Conservation (phyloP, 2,797 vertebrate species). For the Falco peregrinus region DNA sequence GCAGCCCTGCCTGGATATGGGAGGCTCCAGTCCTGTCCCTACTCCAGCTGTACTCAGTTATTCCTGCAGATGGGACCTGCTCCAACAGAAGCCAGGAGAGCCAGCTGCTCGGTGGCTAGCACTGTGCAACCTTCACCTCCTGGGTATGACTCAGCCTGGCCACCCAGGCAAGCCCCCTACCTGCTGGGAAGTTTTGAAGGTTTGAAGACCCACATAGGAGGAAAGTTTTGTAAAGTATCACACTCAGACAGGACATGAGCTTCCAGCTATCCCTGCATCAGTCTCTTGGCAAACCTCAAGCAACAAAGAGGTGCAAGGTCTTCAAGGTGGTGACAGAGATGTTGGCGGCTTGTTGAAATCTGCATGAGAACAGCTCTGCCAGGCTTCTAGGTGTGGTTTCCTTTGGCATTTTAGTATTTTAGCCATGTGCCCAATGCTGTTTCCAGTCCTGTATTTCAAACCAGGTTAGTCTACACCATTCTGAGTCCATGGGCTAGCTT, state of each 20-base stretch:
- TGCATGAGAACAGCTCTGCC: background rate
- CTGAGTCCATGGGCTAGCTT: background rate
- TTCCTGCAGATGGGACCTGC: background rate
- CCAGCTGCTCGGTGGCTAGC: fast-evolving
- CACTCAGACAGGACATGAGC: background rate
- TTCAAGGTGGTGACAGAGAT: background rate
- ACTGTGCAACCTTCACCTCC: background rate
- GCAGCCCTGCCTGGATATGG: background rate
- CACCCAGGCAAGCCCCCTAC: background rate
- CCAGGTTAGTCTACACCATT: background rate
- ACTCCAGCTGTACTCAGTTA: background rate
- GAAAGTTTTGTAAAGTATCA: background rate
- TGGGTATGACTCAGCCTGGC: background rate
- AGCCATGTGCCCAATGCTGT: background rate
- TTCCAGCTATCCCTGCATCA: background rate
- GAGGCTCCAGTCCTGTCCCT: background rate
- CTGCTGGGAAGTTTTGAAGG: background rate
- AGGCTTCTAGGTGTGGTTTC: background rate
- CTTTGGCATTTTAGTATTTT: background rate
- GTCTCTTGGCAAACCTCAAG: background rate
- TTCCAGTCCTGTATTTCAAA: background rate
- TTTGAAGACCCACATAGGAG: background rate
- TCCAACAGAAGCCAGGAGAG: background rate
- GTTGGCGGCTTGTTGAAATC: background rate
- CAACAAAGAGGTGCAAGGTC: background rate